Evolutionary conservation across 2,888 invertebrate genomes (phyloP), one percentile per base, ranked within the genome.

Genomic region (Gortyna flavago): DNA sequence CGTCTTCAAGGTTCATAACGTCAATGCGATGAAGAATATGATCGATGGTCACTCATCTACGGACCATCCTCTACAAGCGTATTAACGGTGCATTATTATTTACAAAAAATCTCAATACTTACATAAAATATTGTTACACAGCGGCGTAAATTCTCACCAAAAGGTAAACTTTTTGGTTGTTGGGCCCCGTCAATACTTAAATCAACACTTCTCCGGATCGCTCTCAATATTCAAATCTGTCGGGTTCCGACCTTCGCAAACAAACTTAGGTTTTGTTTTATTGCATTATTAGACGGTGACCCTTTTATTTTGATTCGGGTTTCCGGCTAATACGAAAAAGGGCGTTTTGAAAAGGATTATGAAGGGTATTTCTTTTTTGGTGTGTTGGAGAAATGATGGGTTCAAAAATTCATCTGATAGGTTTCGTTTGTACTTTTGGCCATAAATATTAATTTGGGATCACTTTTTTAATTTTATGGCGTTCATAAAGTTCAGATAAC

Each of bases 221-320:
- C 79, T 85, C 87, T 77, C 80, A 85, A 86, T 89, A 90, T 90
- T 89, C 89, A 88, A 89, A 90, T 88, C 82, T 76, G 77, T 79
- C 64, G 41, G 74, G 80, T 41, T 32, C 29, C 38, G 38, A 81
- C 85, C 83, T 84, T 77, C 73, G 72, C 87, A 82, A 87, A 89
- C 81, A 90, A 88, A 89, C 87, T 88, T 88, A 86, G 74, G 66
- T 76, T 87, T 80, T 88, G 80, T 88, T 82, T 84, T 76, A 87
- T 81, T 87, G 79, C 68, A 85, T 87, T 87, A 87, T 85, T 78
- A 70, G 71, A 75, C 13, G 41, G 70, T 65, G 72, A 75, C 68
- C 83, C 71, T 81, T 87, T 85, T 77, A 87, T 86, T 79, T 72
- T 80, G 70, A 75, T 73, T 71, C 69, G 64, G 72, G 64, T 72